Conservation (phyloP, 2,797 vertebrate genomes). For the Lacerta agilis region DNA sequence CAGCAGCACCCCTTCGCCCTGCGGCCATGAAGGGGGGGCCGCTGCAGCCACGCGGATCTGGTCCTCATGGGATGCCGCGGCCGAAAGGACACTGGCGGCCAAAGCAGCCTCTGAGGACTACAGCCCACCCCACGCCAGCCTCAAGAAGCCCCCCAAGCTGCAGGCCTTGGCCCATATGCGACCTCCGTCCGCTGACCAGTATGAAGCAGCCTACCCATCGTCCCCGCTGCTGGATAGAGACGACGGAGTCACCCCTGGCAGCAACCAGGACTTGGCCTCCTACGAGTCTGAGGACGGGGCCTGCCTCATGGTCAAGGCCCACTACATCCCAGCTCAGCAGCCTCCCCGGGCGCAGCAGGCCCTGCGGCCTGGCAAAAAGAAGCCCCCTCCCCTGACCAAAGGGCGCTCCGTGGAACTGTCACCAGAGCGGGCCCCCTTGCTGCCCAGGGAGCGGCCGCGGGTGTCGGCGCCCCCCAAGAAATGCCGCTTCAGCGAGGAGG, state of each 20-base stretch:
- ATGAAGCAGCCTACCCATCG: background rate
- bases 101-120: conserved; percentile 48
- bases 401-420: conserved; percentile 75
- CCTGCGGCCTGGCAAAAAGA: conserved; percentile 64
- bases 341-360: conserved; percentile 38
- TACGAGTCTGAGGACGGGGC: conserved; percentile 61
- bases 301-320: conserved; percentile 83
- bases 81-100: conserved; percentile 41
- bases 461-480: conserved; percentile 77
- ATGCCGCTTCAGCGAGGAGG: conserved; percentile 80
- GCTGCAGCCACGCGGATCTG: conserved; percentile 51
- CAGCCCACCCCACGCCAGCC: conserved; percentile 66
- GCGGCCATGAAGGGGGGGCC: conserved; percentile 65
- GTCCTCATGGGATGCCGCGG: conserved; percentile 66
- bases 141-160: conserved; percentile 47
- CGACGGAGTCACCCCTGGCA: conserved; percentile 36
- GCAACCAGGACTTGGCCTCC: background rate
- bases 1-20: conserved; percentile 65
- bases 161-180: conserved; percentile 26
- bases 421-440: conserved; percentile 64
- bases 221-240: conserved; percentile 27
- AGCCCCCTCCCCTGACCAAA: conserved; percentile 63
- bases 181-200: conserved; percentile 29
- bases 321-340: conserved; percentile 85
- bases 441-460: conserved; percentile 51